Evolutionary conservation across 2,113 vertebrate species (phyloP), one percentile per base, ranked within the genome.

Genomic region (Pao palembangensis): DNA sequence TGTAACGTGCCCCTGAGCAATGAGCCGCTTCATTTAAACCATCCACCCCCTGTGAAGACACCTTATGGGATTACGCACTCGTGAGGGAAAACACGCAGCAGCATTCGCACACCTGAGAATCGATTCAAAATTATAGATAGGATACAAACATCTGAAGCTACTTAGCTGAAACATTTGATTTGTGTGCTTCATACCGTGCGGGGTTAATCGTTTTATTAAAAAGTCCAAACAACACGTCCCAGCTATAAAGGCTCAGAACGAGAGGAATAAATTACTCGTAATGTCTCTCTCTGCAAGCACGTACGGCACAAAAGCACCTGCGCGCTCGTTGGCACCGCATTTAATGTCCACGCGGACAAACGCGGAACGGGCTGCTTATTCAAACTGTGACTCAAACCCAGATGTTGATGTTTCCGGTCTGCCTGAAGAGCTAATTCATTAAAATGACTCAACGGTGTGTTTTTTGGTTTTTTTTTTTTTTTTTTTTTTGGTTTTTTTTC

Each of bases 11-110:
- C 34, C 34, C 25, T 0, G 2, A 70, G 61, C 69, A 60, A 14
- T n/a, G 18, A 25, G 55, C 58, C 53, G 61, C 62, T 69, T 76
- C 19, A 73, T 73, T 68, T 71, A 65, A 69, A 68, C 49, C 49
- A 60, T 17, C 25, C 25, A 25, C 31, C 12, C n/a, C 15, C 15
- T n/a, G 55, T 53, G 59, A 54, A 66, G 51, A 58, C 20, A 56
- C 72, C 62, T 56, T 15, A 34, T 20, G 48, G 53, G 17, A 69
- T 64, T 51, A 50, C 25, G 61, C 1, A 18, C 56, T 57, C 51
- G 34, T 13, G 15, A 42, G 44, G 43, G 6, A 17, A 66, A 23
- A 52, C 41, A 52, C 57, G 79, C 64, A 56, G 25, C 55, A 58
- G 61, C 52, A 73, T 51, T 43, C 19, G 54, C 3, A 47, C 28